Conservation (phyloP, 2,113 vertebrate species). For the Plectropomus leopardus region DNA sequence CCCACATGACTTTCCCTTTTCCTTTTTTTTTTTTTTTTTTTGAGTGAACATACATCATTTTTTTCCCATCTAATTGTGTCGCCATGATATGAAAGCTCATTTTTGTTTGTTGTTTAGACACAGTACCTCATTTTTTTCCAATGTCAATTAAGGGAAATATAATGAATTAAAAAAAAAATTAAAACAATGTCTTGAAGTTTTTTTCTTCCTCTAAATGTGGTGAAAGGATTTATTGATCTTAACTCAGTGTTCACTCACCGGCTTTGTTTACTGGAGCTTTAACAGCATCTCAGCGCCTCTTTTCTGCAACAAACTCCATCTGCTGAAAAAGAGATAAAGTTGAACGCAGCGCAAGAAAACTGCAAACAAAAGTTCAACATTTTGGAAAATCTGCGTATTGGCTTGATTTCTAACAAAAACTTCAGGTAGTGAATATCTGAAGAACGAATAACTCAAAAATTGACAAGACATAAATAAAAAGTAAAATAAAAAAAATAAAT, state of each 20-base stretch:
- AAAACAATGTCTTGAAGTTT: slow-evolving; percentile 8
- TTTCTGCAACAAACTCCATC: not conserved
- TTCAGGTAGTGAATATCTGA: too few species aligned
- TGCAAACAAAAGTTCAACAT: not conserved
- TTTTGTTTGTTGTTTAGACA: slow-evolving; percentile 62
- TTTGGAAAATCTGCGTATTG: too few species aligned
- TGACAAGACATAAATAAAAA: too few species aligned
- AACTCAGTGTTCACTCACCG: not conserved
- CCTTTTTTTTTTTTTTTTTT: not conserved
- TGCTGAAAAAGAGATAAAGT: not conserved
- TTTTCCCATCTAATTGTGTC: slow-evolving; percentile 42
- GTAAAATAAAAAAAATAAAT: too few species aligned
- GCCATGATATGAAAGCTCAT: slow-evolving; percentile 21
- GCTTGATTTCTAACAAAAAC: too few species aligned
- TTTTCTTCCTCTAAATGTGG: not conserved
- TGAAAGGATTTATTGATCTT: too few species aligned
- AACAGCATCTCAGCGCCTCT: not conserved
- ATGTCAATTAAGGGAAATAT: slow-evolving; percentile 64
- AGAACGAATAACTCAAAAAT: too few species aligned
- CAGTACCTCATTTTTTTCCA: slow-evolving; percentile 75
- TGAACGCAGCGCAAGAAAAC: not conserved
- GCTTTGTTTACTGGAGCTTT: not conserved
- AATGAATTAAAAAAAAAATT: slow-evolving; percentile 53
- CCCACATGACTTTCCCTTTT: not conserved
- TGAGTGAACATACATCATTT: slow-evolving; percentile 19